phyloP scores from a whole-genome alignment of 2,888 invertebrate genomes.

The Zhengitettix transpicula region DNA sequence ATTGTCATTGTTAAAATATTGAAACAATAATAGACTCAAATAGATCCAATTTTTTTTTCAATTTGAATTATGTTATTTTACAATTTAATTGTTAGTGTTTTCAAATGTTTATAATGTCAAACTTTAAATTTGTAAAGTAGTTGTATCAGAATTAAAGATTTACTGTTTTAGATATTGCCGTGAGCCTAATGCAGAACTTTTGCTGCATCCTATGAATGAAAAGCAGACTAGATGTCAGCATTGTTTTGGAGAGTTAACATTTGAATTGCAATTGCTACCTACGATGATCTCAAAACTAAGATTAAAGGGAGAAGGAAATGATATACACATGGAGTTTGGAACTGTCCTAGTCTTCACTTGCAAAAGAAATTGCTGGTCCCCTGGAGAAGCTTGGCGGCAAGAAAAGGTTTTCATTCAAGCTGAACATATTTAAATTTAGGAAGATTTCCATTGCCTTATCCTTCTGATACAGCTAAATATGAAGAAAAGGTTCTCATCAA shows the following conservation, averaged over 20 bases:
- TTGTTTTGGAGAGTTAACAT: slow-evolving; percentile 53
- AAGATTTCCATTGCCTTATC: background rate
- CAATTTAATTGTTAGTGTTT: too few species aligned
- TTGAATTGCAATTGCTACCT: slow-evolving; percentile 73
- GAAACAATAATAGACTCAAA: too few species aligned
- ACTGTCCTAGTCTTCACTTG: slow-evolving; percentile 78
- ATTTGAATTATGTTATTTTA: too few species aligned
- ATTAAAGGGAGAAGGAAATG: slow-evolving; percentile 22
- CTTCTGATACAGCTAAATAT: background rate
- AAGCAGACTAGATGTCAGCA: slow-evolving; percentile 38
- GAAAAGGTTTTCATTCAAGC: slow-evolving; percentile 63
- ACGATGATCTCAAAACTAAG: slow-evolving; percentile 55
- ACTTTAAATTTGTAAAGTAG: too few species aligned
- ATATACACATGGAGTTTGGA: slow-evolving; percentile 55
- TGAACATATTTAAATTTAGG: slow-evolving; percentile 31
- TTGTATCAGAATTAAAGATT: too few species aligned
- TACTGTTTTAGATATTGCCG: slow-evolving; percentile 48
- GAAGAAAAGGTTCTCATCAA: too few species aligned
- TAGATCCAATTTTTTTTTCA: too few species aligned
- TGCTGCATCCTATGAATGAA: slow-evolving; percentile 47
- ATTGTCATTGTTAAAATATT: too few species aligned
- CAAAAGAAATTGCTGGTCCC: slow-evolving; percentile 67
- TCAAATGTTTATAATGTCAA: too few species aligned
- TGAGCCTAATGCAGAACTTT: slow-evolving; percentile 43
- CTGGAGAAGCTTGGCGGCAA: slow-evolving; percentile 43